Base-by-base conservation (phyloP, 2,113 vertebrate species). In the Camelus dromedarius region DNA sequence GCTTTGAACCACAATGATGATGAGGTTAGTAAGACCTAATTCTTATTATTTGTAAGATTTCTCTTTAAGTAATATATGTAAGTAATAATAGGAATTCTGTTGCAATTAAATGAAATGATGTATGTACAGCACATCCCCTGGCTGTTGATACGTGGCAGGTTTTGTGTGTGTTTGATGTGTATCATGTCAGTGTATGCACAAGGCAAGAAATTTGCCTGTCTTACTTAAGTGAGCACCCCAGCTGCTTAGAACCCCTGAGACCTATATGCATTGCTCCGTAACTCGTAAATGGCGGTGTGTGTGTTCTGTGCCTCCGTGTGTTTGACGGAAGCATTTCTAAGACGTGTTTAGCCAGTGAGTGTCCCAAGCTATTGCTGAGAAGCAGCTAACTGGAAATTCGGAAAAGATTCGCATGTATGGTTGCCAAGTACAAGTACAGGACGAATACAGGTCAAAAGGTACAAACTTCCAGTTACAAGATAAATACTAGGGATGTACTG, bases 11-110 rank as follows among this genome's bases (percentile, higher is more conserved):
- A 46, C 22, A 77, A 42, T 91, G 91, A 73, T 82, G 93, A 84
- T 32, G 62, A 96, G n/a, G 35, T 92, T 89, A 93, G 89, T 96
- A 91, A 89, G 60, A 93, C 38, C 22, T 85, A 81, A 54, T 69
- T 85, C 10, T 96, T 93, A 82, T 62, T 84, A 85, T 56, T 32
- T 60, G 9, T 58, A 80, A 67, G 32, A 91, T 88, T 92, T 60
- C 88, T 62, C 50, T 81, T 15, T 5, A 77, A 77, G 52, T 83
- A 92, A 96, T 87, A 5, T 52, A 52, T 38, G 4, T 88, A 42
- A 77, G 13, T 82, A 73, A 70, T 76, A 69, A 22, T 28, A 42
- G 16, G 91, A 81, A 86, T 84, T 77, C 20, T 66, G 2, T 14
- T 56, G 15, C 6, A 1, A 83, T 80, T 86, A 79, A 89, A 32